phyloP scores from a whole-genome alignment of 2,797 vertebrate species.

The Microctenopoma steveboyesi region DNA sequence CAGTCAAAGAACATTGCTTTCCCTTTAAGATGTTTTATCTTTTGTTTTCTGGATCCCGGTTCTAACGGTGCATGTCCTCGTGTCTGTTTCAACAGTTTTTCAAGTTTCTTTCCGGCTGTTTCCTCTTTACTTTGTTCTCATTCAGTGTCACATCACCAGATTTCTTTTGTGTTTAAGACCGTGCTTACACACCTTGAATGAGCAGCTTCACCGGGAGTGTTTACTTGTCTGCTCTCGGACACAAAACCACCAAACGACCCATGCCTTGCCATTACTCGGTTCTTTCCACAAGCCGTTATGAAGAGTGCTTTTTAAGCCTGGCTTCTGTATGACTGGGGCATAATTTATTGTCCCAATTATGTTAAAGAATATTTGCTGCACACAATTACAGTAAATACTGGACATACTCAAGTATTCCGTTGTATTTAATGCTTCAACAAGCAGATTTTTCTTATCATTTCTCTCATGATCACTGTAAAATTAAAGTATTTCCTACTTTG shows the following conservation, averaged over 20 bases:
- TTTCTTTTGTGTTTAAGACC: slow-evolving; percentile 30
- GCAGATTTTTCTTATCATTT: background rate
- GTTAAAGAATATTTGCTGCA: slow-evolving; percentile 11
- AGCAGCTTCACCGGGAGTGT: slow-evolving; percentile 48
- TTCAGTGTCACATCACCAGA: slow-evolving; percentile 13
- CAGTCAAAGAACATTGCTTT: too few species aligned
- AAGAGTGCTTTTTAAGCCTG: slow-evolving; percentile 6
- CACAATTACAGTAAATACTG: background rate
- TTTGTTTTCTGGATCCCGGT: slow-evolving; percentile 13
- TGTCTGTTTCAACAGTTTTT: slow-evolving; percentile 8
- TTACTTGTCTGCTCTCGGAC: slow-evolving; percentile 50
- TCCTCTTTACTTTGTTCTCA: background rate
- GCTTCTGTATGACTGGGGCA: slow-evolving; percentile 26
- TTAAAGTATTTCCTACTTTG: background rate
- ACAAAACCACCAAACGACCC: slow-evolving; percentile 63
- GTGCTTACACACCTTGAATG: slow-evolving; percentile 36
- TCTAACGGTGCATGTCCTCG: background rate
- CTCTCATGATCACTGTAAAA: background rate
- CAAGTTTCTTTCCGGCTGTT: slow-evolving; percentile 19
- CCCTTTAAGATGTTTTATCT: slow-evolving; percentile 20
- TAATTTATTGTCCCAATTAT: slow-evolving; percentile 4
- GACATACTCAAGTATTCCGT: background rate
- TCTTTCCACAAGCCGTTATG: slow-evolving; percentile 54
- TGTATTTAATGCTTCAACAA: background rate
- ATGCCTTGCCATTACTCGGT: slow-evolving; percentile 58